A percentile compares a stretch with the other conserved stretches of the same genome.
Evolutionary conservation across 2,888 invertebrate species (phyloP).

Genomic region (Amblyjoppa fuscipennis): DNA sequence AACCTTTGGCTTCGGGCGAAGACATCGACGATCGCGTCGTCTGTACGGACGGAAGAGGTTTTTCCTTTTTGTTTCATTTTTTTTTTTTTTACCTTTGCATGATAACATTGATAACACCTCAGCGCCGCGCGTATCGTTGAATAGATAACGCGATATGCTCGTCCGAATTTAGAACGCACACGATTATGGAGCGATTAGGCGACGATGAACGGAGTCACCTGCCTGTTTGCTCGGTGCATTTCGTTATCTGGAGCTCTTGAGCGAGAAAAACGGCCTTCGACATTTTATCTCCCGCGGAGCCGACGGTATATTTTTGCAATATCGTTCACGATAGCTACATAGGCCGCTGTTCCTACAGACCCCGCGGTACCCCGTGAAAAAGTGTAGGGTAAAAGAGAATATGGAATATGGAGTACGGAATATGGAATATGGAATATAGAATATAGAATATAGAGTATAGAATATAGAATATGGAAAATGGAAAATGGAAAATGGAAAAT

Average conservation of each 20-base stretch:
- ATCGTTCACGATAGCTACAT: neutral
- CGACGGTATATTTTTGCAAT: neutral
- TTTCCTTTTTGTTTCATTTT: neutral
- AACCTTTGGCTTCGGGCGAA: conserved; percentile 36
- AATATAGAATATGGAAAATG: too few relatives aligned
- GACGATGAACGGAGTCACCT: conserved; percentile 2
- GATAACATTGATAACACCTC: neutral
- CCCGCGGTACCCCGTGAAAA: too few relatives aligned
- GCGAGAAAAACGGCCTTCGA: conserved; percentile 16
- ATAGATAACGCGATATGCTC: neutral
- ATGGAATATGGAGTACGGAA: too few relatives aligned
- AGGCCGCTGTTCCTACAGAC: neutral
- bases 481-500: too few relatives aligned
- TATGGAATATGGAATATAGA: too few relatives aligned
- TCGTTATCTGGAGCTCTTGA: neutral
- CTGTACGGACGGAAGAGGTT: conserved; percentile 5
- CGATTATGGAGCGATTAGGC: neutral
- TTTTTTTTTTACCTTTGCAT: neutral
- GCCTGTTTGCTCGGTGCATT: conserved; percentile 10
- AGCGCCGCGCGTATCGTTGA: neutral
- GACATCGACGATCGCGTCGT: conserved; percentile 55
- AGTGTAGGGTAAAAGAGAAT: too few relatives aligned
- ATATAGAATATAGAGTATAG: too few relatives aligned
- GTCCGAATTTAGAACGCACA: conserved; percentile 7
- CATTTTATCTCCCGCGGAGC: neutral